A percentile compares a stretch with the other conserved stretches of the same genome.
phyloP scores from a whole-genome alignment of 1,140 invertebrate species.

The Drosophila bocqueti region DNA sequence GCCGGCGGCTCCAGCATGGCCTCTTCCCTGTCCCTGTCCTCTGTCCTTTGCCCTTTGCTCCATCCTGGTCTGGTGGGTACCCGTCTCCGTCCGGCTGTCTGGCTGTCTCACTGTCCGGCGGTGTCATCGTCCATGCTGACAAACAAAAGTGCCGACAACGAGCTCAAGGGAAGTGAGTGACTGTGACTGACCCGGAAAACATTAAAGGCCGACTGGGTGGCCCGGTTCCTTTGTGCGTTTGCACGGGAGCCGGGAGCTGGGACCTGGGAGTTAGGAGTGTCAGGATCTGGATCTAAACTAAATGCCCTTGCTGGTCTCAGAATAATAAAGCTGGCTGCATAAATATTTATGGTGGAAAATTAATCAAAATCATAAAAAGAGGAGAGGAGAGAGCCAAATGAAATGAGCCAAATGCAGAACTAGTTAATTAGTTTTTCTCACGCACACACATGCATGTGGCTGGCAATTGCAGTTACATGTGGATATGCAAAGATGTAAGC shows the following conservation, averaged over 20 bases:
- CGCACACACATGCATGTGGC: conserved; percentile 40
- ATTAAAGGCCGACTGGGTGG: conserved; percentile 68
- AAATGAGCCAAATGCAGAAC: conserved; percentile 63
- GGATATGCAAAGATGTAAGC: conserved; percentile 19
- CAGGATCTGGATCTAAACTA: conserved; percentile 52
- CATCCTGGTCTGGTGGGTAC: conserved; percentile 20
- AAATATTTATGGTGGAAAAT: conserved; percentile 79
- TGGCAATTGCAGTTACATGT: conserved; percentile 31
- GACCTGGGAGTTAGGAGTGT: not conserved
- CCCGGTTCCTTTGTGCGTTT: conserved; percentile 52
- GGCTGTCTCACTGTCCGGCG: conserved; percentile 28
- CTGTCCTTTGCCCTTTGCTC: conserved; percentile 18
- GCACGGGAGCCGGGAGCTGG: not conserved
- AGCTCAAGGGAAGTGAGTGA: conserved; percentile 81
- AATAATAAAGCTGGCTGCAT: conserved; percentile 69
- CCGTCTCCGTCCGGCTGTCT: conserved; percentile 24
- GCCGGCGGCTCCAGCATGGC: conserved; percentile 59
- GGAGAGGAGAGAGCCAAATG: conserved; percentile 44
- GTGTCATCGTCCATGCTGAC: conserved; percentile 81
- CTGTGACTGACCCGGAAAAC: conserved; percentile 81
- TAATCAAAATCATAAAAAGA: conserved; percentile 72
- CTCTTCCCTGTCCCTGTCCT: conserved; percentile 35
- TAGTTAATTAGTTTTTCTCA: conserved; percentile 80
- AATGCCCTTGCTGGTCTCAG: conserved; percentile 54
- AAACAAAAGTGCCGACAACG: conserved; percentile 81